These are phyloP conservation scores for Sparidentex hasta DNA, from an alignment of 2,797 vertebrate genomes.

Conservation along the genomic window DNA sequence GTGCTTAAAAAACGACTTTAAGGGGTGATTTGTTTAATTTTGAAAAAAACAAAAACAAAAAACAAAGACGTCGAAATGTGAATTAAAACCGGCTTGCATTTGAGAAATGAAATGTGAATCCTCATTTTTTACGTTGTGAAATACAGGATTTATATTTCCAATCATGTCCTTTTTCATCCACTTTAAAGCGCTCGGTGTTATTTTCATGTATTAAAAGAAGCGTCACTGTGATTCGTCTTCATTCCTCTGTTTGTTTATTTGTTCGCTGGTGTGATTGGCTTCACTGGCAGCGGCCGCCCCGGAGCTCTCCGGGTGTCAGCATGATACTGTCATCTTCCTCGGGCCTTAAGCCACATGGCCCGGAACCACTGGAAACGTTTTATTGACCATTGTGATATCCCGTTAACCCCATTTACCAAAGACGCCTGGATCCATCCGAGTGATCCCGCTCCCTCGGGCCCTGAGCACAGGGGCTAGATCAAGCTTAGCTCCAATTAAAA, in stretches of 20 bases:
- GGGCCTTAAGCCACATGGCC: slow-evolving; percentile 60
- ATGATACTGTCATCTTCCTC: slow-evolving; percentile 51
- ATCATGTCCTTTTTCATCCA: too few species aligned
- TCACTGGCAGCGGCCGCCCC: slow-evolving; percentile 26
- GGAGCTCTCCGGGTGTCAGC: slow-evolving; percentile 26
- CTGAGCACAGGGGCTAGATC: slow-evolving; percentile 82
- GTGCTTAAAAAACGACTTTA: not conserved
- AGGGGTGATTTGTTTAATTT: not conserved
- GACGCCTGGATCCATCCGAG: slow-evolving; percentile 91
- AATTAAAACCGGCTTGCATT: not conserved
- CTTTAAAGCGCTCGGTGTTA: not conserved
- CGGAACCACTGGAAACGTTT: slow-evolving; percentile 71
- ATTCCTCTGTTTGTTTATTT: not conserved
- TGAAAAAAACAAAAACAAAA: not conserved
- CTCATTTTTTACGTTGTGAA: not conserved
- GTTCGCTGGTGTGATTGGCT: slow-evolving; percentile 1
- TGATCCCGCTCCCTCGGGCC: slow-evolving; percentile 93
- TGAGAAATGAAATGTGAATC: not conserved
- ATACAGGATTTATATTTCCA: not conserved
- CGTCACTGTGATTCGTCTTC: not conserved
- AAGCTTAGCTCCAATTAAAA: slow-evolving; percentile 95
- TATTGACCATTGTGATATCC: slow-evolving; percentile 90
- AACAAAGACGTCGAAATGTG: not conserved
- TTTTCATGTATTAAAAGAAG: not conserved
- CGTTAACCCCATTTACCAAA: slow-evolving; percentile 89